A percentile compares a stretch with the other conserved stretches of the same genome.
These are phyloP conservation scores for Pollimyrus isidori DNA, from an alignment of 2,113 vertebrate species.

Conservation along the genomic window DNA sequence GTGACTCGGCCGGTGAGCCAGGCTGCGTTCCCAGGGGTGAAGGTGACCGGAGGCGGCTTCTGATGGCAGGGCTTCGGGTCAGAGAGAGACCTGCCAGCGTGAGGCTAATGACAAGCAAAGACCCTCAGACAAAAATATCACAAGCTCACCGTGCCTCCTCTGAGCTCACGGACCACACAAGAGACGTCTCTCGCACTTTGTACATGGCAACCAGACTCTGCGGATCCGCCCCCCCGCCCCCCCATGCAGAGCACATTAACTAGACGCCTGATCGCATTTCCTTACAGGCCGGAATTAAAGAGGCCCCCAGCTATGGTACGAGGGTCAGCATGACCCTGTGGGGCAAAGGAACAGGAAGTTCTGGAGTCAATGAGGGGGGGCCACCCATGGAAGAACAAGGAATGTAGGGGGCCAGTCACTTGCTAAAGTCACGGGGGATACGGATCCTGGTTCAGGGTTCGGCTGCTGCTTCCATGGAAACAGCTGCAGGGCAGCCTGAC, in stretches of 20 bases:
- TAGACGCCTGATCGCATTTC: background rate
- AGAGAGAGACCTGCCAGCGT: background rate
- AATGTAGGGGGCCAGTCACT: background rate
- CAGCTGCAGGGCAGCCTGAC: background rate
- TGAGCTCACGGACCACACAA: background rate
- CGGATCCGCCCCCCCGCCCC: background rate
- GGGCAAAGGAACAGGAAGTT: background rate
- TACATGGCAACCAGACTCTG: too few species aligned
- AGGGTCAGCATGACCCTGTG: background rate
- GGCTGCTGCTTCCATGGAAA: background rate
- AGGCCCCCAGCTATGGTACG: background rate
- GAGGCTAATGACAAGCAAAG: background rate
- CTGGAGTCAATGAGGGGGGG: background rate
- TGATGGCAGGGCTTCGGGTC: background rate
- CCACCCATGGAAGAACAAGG: background rate
- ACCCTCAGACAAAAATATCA: background rate
- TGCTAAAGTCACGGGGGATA: too few species aligned
- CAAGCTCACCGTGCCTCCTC: background rate
- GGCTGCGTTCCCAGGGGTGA: background rate
- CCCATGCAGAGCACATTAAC: background rate
- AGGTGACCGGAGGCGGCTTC: background rate
- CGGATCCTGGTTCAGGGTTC: background rate
- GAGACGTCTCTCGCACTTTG: background rate
- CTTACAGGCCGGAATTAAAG: background rate
- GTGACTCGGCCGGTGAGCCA: background rate